phyloP scores from a whole-genome alignment of 2,888 invertebrate genomes.

The Carcina quercana region DNA sequence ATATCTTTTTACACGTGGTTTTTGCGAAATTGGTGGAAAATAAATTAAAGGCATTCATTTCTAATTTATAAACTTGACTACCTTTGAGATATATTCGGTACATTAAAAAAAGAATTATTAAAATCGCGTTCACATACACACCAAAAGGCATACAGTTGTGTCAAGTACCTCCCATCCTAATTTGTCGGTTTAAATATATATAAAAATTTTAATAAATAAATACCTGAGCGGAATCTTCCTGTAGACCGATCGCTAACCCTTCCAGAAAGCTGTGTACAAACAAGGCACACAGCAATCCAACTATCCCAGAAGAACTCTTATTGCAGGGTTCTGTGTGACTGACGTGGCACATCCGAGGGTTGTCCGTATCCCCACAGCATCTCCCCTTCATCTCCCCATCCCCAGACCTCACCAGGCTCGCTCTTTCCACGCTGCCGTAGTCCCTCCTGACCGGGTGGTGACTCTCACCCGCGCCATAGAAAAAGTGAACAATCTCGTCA shows the following conservation, averaged over 20 bases:
- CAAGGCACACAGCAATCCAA: conserved; percentile 82
- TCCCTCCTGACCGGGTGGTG: conserved; percentile 19
- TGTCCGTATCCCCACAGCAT: conserved; percentile 45
- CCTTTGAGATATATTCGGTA: too few relatives aligned
- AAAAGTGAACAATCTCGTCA: conserved; percentile 82
- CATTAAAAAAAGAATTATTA: too few relatives aligned
- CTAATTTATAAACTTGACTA: too few relatives aligned
- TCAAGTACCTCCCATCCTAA: too few relatives aligned
- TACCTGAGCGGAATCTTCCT: conserved; percentile 77
- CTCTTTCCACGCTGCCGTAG: conserved; percentile 41
- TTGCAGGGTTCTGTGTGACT: conserved; percentile 79
- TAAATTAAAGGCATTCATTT: too few relatives aligned
- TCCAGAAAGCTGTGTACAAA: conserved; percentile 87
- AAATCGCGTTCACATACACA: too few relatives aligned
- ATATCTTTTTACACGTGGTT: too few relatives aligned
- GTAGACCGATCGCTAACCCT: conserved; percentile 87
- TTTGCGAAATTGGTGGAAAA: too few relatives aligned
- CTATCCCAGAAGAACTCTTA: conserved; percentile 74
- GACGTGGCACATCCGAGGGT: conserved; percentile 76
- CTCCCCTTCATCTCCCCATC: conserved; percentile 47
- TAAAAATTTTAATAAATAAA: too few relatives aligned
- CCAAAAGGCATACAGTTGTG: too few relatives aligned
- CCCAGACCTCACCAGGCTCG: conserved; percentile 28
- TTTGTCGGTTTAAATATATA: too few relatives aligned
- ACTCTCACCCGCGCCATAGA: conserved; percentile 55